Conservation (phyloP, 2,888 invertebrate species). For the Plemyria rubiginata region DNA sequence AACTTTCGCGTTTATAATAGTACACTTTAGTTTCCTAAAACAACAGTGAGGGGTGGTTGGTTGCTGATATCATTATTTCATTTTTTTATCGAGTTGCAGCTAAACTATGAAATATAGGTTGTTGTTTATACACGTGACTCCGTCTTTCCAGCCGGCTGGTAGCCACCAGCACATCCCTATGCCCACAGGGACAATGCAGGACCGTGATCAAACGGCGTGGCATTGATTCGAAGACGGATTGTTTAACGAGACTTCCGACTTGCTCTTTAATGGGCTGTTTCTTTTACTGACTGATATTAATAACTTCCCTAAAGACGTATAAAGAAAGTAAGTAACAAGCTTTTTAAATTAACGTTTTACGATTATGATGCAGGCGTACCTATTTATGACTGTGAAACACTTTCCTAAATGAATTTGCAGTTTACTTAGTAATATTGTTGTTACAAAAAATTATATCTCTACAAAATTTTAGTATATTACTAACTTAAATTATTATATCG, state of each 20-base stretch:
- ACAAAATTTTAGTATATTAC: too few relatives aligned
- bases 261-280: slow-evolving; percentile 35
- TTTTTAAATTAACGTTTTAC: slow-evolving; percentile 2
- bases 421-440: background rate
- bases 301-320: slow-evolving; percentile 5
- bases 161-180: slow-evolving; percentile 5
- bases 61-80: too few relatives aligned
- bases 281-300: slow-evolving; percentile 13
- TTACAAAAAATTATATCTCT: too few relatives aligned
- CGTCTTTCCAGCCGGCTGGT: too few relatives aligned
- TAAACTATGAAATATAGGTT: too few relatives aligned
- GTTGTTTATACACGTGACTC: background rate
- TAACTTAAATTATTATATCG: too few relatives aligned
- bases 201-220: slow-evolving; percentile 52
- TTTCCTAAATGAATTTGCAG: background rate
- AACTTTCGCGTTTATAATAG: too few relatives aligned
- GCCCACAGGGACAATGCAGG: slow-evolving; percentile 37
- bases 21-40: too few relatives aligned
- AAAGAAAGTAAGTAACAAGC: slow-evolving; percentile 5
- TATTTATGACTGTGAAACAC: background rate
- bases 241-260: slow-evolving; percentile 39
- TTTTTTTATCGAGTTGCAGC: too few relatives aligned
- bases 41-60: too few relatives aligned
- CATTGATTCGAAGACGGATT: slow-evolving; percentile 52
- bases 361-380: background rate